A percentile compares a stretch with the other conserved stretches of the same genome.
phyloP scores from a whole-genome alignment of 2,797 vertebrate species.

The Lithobates sylvaticus region DNA sequence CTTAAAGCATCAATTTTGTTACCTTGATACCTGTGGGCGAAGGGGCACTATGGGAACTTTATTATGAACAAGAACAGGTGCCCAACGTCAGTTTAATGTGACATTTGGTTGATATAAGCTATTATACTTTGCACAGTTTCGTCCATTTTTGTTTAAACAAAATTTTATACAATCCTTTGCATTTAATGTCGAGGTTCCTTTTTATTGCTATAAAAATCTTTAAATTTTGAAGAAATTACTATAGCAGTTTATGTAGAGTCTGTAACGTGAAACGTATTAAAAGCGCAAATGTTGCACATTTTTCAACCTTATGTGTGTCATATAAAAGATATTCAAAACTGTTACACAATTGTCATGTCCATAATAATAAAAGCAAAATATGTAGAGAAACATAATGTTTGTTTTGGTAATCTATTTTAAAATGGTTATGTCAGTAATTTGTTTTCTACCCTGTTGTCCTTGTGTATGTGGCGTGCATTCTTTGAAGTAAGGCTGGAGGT shows the following conservation, averaged over 20 bases:
- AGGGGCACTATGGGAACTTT: no score
- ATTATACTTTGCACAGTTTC: neutral
- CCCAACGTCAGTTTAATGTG: no score
- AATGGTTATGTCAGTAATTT: neutral
- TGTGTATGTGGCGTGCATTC: neutral
- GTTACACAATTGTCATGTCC: no score
- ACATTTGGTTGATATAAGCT: no score
- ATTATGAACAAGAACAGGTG: no score
- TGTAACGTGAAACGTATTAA: neutral
- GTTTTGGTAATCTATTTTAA: neutral
- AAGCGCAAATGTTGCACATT: neutral
- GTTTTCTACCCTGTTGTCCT: neutral
- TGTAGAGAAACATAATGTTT: neutral
- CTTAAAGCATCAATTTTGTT: no score
- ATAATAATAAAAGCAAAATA: neutral
- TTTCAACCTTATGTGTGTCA: neutral
- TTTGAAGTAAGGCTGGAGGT: neutral
- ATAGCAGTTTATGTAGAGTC: neutral
- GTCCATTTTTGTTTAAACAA: neutral
- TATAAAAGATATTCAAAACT: neutral
- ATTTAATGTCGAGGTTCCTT: no score
- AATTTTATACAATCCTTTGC: neutral
- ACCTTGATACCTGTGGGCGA: no score
- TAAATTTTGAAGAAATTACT: neutral
- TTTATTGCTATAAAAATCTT: no score